These are phyloP conservation scores for Latrodectus geometricus DNA, from an alignment of 1,140 invertebrate genomes.

Conservation along the genomic window DNA sequence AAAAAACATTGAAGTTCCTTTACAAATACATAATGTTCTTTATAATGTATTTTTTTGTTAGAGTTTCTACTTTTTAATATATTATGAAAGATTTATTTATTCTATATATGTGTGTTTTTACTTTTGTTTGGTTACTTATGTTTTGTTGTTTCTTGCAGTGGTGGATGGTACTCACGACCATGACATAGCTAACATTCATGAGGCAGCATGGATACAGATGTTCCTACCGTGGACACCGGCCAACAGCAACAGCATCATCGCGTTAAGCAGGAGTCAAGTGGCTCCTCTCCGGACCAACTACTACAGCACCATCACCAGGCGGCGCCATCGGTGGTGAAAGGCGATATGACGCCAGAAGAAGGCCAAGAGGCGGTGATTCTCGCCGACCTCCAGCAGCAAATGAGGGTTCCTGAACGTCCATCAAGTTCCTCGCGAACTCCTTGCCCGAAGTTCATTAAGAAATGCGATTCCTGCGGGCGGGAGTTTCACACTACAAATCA, in stretches of 20 bases:
- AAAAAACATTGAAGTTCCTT: not conserved
- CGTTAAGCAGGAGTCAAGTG: constrained; percentile 37
- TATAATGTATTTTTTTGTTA: not conserved
- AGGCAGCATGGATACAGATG: constrained; percentile 61
- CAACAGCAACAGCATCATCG: constrained; percentile 40
- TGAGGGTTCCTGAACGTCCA: constrained; percentile 58
- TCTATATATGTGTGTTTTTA: not conserved
- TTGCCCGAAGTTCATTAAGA: constrained; percentile 58
- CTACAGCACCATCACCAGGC: constrained; percentile 5
- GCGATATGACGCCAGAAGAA: constrained; percentile 54
- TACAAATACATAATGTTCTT: not conserved
- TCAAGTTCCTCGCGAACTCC: constrained; percentile 59
- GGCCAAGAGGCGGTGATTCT: constrained; percentile 47
- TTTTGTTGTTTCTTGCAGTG: constrained; percentile 37
- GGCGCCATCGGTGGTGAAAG: not conserved
- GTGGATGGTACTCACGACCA: constrained; percentile 59
- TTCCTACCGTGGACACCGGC: constrained; percentile 61
- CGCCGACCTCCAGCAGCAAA: constrained; percentile 53
- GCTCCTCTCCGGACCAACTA: constrained; percentile 33
- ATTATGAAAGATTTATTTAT: not conserved
- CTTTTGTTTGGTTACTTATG: not conserved
- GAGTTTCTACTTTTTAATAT: not conserved
- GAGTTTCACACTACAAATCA: constrained; percentile 60
- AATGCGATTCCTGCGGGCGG: constrained; percentile 59
- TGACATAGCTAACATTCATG: constrained; percentile 57